Conservation (phyloP, 2,797 vertebrate genomes). For the Esox lucius region DNA sequence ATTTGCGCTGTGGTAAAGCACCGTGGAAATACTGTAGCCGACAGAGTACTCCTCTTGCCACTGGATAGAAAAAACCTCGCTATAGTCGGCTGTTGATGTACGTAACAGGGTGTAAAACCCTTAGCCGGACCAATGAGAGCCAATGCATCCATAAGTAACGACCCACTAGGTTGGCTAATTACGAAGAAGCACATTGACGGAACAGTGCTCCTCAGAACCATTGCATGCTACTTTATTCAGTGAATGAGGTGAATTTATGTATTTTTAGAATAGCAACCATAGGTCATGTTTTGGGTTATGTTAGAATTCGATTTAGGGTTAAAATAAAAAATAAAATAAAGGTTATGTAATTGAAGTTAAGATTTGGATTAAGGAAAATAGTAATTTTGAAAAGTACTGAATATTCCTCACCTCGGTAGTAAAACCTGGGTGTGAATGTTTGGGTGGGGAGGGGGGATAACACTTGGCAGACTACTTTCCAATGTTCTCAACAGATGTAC, state of each 20-base stretch:
- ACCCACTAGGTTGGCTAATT: background rate
- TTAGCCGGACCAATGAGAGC: background rate
- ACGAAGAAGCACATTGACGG: background rate
- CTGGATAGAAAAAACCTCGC: background rate
- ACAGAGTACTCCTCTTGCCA: conserved; percentile 32
- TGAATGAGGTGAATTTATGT: background rate
- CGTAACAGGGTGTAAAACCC: background rate
- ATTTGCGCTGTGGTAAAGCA: conserved; percentile 47
- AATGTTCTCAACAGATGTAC: background rate
- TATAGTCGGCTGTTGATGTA: background rate
- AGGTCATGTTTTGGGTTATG: no score
- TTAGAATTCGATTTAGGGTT: no score
- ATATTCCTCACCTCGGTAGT: no score
- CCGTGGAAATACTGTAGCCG: conserved; percentile 18
- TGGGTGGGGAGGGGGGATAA: background rate
- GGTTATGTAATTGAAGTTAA: no score
- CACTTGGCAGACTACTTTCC: background rate
- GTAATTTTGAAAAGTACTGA: no score
- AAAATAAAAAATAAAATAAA: no score
- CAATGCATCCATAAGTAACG: background rate
- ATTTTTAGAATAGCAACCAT: background rate
- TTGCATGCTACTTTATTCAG: background rate
- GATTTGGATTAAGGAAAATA: no score
- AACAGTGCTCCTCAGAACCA: background rate
- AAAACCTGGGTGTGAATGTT: no score